Evolutionary conservation across 2,888 invertebrate genomes (phyloP).

Genomic region (Pseudococcus jackbeardsleyi): DNA sequence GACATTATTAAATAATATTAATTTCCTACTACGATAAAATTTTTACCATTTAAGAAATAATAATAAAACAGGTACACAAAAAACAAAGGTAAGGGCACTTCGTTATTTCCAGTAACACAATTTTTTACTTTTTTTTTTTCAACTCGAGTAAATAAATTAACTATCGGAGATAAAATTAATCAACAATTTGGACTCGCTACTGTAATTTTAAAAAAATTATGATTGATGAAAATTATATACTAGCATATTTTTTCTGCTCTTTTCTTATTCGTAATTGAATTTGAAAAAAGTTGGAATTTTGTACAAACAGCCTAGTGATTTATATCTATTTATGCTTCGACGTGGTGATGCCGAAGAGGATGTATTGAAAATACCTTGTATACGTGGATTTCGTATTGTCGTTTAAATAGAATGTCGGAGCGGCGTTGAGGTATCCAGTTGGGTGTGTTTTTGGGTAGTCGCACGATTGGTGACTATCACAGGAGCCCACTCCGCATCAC

Average conservation of each 20-base stretch:
- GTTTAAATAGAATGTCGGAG: not conserved
- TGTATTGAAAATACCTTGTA: constrained; percentile 44
- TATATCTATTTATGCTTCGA: not conserved
- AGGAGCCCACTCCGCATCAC: constrained; percentile 34
- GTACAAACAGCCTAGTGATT: constrained; percentile 30
- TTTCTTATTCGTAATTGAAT: not conserved
- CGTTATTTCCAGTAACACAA: constrained; percentile 30
- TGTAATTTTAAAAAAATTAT: constrained; percentile 17
- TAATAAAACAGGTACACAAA: constrained; percentile 50
- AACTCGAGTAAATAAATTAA: not conserved
- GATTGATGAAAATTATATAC: constrained; percentile 1
- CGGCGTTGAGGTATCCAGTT: not conserved
- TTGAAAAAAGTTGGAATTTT: not conserved
- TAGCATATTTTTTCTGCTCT: not conserved
- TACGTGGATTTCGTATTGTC: constrained; percentile 40
- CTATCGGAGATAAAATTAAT: constrained; percentile 56
- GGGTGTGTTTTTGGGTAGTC: not conserved
- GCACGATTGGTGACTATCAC: not conserved
- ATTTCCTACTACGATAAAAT: constrained; percentile 11
- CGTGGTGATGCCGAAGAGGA: not conserved
- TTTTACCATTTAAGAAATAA: not conserved
- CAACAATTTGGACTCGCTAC: constrained; percentile 35
- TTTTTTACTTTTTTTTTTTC: not conserved
- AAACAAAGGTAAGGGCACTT: constrained; percentile 61
- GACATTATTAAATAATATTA: not conserved